Percentiles rank a stretch among this genome's conserved stretches.
These are phyloP conservation scores for Pristiophorus japonicus DNA, from an alignment of 2,113 vertebrate genomes.

Conservation along the genomic window DNA sequence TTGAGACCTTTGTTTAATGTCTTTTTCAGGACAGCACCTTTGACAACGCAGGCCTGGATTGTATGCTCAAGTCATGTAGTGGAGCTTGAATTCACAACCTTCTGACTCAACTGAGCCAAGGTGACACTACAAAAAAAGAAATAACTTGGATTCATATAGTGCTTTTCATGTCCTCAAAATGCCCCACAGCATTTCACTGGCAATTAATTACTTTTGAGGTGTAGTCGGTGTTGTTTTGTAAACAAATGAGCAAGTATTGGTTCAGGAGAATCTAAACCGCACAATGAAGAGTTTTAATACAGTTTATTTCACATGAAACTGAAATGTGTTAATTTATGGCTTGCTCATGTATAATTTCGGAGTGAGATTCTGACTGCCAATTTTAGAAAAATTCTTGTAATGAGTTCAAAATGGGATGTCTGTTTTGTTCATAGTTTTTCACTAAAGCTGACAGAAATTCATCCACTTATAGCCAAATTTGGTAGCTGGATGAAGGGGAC, in stretches of 20 bases:
- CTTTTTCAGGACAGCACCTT: background rate
- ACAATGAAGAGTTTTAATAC: background rate
- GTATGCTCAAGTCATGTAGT: background rate
- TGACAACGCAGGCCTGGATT: background rate
- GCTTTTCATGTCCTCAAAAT: background rate
- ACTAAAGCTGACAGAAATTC: background rate
- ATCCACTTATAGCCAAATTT: background rate
- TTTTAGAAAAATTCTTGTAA: background rate
- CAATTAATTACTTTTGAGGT: background rate
- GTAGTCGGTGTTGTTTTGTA: background rate
- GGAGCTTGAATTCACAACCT: background rate
- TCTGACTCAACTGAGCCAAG: background rate
- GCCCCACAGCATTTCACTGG: background rate
- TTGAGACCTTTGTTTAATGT: background rate
- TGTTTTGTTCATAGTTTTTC: background rate
- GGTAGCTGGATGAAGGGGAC: background rate
- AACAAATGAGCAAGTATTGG: background rate
- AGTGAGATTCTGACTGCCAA: background rate
- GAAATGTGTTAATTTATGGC: background rate
- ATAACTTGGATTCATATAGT: background rate
- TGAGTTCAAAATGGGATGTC: background rate
- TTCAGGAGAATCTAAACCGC: background rate
- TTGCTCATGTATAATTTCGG: background rate
- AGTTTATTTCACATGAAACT: background rate
- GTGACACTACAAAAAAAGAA: background rate